phyloP scores from a whole-genome alignment of 1,140 invertebrate species.

The Diabrotica undecimpunctata region DNA sequence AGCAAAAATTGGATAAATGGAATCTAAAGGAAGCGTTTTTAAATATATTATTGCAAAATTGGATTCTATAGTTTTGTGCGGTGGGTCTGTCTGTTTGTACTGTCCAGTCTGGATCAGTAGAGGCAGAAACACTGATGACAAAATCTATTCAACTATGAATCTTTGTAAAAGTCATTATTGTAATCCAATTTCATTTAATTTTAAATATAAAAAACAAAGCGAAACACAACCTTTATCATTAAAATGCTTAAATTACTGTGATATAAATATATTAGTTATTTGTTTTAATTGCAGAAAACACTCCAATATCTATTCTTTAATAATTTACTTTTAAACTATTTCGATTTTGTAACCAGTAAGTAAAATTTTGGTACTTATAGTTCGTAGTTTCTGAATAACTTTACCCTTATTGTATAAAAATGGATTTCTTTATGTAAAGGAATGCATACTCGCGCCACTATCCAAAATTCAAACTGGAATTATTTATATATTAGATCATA shows the following conservation, averaged over 20 bases:
- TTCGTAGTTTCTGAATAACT: not conserved
- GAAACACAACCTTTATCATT: not conserved
- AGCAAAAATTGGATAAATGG: too few relatives aligned
- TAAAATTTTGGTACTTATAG: not conserved
- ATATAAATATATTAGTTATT: constrained; percentile 19
- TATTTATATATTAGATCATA: too few relatives aligned
- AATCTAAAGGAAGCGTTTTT: too few relatives aligned
- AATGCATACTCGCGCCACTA: not conserved
- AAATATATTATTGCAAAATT: too few relatives aligned
- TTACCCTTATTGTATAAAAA: not conserved
- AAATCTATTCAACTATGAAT: too few relatives aligned
- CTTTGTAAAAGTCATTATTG: too few relatives aligned
- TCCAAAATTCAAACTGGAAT: not conserved
- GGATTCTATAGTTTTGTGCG: too few relatives aligned
- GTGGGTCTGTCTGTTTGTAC: too few relatives aligned
- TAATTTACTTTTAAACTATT: not conserved
- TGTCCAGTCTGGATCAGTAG: too few relatives aligned
- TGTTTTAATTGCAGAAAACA: constrained; percentile 1
- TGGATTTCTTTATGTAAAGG: not conserved
- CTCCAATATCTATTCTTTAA: not conserved
- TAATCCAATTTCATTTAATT: too few relatives aligned
- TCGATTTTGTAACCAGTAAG: not conserved
- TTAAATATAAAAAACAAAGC: too few relatives aligned
- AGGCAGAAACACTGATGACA: too few relatives aligned
- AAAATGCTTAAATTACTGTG: constrained; percentile 20